Base-by-base conservation (phyloP, 2,113 vertebrate genomes). In the Diadophis punctatus region DNA sequence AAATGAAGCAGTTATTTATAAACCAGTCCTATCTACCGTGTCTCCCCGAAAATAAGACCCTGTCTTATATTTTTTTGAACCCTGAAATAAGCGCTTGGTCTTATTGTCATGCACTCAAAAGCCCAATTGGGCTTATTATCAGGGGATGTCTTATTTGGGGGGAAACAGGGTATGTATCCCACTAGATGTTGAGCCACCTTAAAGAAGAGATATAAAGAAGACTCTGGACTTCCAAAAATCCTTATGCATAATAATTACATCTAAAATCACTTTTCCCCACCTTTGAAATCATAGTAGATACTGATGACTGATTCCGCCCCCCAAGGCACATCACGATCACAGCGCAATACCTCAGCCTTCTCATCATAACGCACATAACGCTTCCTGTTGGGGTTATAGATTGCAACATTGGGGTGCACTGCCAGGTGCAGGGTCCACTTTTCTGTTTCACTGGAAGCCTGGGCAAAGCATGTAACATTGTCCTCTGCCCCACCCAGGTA, bases 401-500 rank as follows among this genome's bases (percentile, higher is more conserved):
- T 43, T 51, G 90, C 91, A n/a, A 92, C 87, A 10, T 92, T 93
- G 90, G 94, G 94, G 58, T 95, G 94, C 43, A 93, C 86, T 39
- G 93, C 93, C 25, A 95, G 74, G 30, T 94, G 94, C 8, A 94
- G 51, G 27, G 92, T 94, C 94, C 94, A 95, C 23, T 95, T 95
- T 56, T 95, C 94, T 0, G 92, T 93, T 84, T 95, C 94, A 1
- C 85, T 86, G 85, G 93, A 91, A n/a, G 89, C 85, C 89, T 95
- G 92, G 23, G 93, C 94, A 60, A 95, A 95, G 86, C 94, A 95
- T 10, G 91, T 94, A 58, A 95, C 89, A 20, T 95, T 95, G 22
- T 94, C 94, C 87, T 95, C 94, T 56, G 94, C 92, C 12, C 94
- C 94, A 5, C 94, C 94, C 86, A 95, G 89, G 93, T 91, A 95